Evolutionary conservation across 2,888 invertebrate genomes (phyloP).

Genomic region (Heliconius aoede): DNA sequence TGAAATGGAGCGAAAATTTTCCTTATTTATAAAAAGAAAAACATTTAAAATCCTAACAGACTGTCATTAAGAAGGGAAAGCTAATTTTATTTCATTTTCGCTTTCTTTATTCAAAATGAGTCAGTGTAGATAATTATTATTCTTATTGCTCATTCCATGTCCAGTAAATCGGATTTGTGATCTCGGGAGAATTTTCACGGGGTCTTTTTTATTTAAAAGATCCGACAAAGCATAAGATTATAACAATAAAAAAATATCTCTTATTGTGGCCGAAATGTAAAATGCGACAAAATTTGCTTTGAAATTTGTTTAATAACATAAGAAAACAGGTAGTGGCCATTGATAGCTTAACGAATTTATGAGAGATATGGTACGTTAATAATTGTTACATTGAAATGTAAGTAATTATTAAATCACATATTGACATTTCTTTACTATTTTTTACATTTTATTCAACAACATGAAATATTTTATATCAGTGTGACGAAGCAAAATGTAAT

Average conservation of each 20-base stretch:
- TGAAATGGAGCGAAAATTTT: constrained; percentile 1
- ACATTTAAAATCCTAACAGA: constrained; percentile 15
- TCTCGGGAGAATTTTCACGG: constrained; percentile 74
- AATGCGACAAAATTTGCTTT: too few species aligned
- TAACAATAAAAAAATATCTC: constrained; percentile 48
- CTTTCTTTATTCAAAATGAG: constrained; percentile 59
- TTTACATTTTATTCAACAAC: constrained; percentile 10
- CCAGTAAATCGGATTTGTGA: constrained; percentile 75
- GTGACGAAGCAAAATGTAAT: constrained; percentile 19
- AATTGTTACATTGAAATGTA: too few species aligned
- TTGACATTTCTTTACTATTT: neutral
- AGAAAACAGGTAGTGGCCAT: too few species aligned
- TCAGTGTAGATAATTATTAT: constrained; percentile 74
- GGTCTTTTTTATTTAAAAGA: constrained; percentile 76
- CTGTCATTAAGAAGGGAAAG: constrained; percentile 19
- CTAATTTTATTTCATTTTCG: constrained; percentile 63
- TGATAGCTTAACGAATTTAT: too few species aligned
- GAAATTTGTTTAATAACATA: neutral
- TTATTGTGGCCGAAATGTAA: constrained; percentile 30
- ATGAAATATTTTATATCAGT: constrained; percentile 10
- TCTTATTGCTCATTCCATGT: constrained; percentile 80
- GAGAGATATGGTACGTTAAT: too few species aligned
- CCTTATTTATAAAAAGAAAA: constrained; percentile 18
- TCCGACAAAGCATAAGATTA: constrained; percentile 60
- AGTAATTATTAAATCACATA: neutral